Percentiles rank a stretch among this genome's conserved stretches.
Evolutionary conservation across 2,888 invertebrate genomes (phyloP).

Genomic region (Crioceris asparagi): DNA sequence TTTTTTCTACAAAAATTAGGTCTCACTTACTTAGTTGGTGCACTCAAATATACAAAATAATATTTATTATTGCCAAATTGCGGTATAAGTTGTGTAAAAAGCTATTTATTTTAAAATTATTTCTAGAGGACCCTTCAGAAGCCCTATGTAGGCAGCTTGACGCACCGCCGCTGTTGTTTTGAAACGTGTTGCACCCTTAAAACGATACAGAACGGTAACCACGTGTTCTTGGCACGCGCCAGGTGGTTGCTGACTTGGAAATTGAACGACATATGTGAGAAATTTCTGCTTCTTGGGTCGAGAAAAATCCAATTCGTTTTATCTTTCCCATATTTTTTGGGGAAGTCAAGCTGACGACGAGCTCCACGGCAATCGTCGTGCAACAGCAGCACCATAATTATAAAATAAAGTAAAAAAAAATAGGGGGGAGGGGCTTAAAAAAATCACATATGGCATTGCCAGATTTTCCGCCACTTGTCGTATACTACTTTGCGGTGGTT

Average conservation of each 20-base stretch:
- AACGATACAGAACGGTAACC: conserved; percentile 28
- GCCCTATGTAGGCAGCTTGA: neutral
- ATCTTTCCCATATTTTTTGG: conserved; percentile 1
- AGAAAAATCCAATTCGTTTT: conserved; percentile 20
- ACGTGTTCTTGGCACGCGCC: conserved; percentile 35
- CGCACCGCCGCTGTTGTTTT: too few species aligned
- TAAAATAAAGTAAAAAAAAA: conserved; percentile 18
- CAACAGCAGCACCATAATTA: conserved; percentile 20
- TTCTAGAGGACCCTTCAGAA: too few species aligned
- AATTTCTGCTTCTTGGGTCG: conserved; percentile 25
- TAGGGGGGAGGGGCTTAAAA: too few species aligned
- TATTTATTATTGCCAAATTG: too few species aligned
- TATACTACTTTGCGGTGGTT: too few species aligned
- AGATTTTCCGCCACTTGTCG: too few species aligned
- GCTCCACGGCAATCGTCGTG: neutral
- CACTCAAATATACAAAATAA: too few species aligned
- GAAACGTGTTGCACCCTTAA: too few species aligned
- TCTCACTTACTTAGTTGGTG: too few species aligned
- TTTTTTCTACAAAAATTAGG: too few species aligned
- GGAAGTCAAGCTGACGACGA: conserved; percentile 18
- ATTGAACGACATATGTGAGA: conserved; percentile 35
- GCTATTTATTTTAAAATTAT: too few species aligned
- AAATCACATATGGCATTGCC: conserved; percentile 20
- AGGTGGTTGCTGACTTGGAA: conserved; percentile 34
- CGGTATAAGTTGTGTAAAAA: too few species aligned